Conservation (phyloP, 1,140 invertebrate species). For the Rhynchophorus ferrugineus region DNA sequence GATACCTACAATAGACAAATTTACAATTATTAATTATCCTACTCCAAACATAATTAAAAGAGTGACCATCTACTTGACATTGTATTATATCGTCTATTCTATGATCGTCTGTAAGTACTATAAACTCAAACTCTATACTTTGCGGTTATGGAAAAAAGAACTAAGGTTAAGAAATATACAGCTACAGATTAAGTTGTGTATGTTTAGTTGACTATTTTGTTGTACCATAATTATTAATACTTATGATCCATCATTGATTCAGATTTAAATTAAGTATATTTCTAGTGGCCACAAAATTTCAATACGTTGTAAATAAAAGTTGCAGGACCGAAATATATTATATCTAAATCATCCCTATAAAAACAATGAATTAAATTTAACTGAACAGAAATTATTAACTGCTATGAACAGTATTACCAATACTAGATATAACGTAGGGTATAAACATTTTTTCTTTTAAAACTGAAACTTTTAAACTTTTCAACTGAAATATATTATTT, state of each 20-base stretch:
- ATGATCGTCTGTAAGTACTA: neutral
- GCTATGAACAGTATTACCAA: no score
- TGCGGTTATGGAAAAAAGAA: neutral
- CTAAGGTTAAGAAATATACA: neutral
- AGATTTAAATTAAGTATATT: neutral
- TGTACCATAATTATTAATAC: neutral
- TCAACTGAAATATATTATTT: no score
- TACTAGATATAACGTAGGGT: no score
- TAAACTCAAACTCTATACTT: neutral
- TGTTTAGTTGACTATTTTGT: neutral
- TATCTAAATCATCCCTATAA: no score
- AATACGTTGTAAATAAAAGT: neutral
- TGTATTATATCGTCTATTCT: neutral
- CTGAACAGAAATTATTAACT: no score
- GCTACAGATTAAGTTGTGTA: neutral
- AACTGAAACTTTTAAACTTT: no score
- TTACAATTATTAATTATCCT: neutral
- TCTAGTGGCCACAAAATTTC: neutral
- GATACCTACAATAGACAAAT: slow-evolving; percentile 26
- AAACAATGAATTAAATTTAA: no score
- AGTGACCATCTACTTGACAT: slow-evolving; percentile 32
- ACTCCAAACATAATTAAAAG: neutral
- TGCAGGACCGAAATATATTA: no score
- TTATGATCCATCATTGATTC: no score
- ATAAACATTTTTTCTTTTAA: no score